Base-by-base conservation (phyloP, 2,113 vertebrate species). In the Cnemophilus loriae region DNA sequence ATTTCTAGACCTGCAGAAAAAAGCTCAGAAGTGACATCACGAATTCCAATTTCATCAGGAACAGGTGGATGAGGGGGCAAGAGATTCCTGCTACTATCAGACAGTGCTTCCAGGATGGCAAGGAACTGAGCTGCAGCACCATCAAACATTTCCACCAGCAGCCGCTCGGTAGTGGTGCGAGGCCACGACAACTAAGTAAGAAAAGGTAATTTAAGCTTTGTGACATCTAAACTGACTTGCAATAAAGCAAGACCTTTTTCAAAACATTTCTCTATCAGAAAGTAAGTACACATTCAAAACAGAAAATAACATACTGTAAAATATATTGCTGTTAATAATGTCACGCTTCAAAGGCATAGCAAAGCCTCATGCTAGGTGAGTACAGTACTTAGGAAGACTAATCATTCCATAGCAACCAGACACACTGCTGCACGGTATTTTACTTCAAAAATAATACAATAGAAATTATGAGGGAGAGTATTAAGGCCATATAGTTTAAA, bases 1-100 rank as follows among this genome's bases (percentile, higher is more conserved):
- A 99, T 98, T 95, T 98, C 98, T 71, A 98, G 92, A 61, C 99
- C 99, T 89, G 99, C 98, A 75, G 98, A 97, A 80, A 99, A 98
- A 32, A 99, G 98, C 69, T 99, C 99, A 42, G 98, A 91, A 90
- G 98, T 91, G 53, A 99, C 98, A 32, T 98, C 98, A 56, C 89
- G 91, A 39, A 98, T 39, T 95, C 99, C 98, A 8, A 46, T 50
- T 89, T 99, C 98, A 30, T 98, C 98, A 12, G 98, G 97, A 68
- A 84, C 23, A 46, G 97, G 37, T 37, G 97, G 95, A 28, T 95
- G 97, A 11, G 97, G 97, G 55, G 98, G 94, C 47, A 99, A 93
- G 6, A 97, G 97, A 17, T 64, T 95, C 63, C 97, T 97, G 26
- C 79, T 97, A 13, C 97, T 97, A 88, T 99, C 98, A 90, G 98